phyloP scores from a whole-genome alignment of 2,113 vertebrate species.

The Marcusenius ussheri region DNA sequence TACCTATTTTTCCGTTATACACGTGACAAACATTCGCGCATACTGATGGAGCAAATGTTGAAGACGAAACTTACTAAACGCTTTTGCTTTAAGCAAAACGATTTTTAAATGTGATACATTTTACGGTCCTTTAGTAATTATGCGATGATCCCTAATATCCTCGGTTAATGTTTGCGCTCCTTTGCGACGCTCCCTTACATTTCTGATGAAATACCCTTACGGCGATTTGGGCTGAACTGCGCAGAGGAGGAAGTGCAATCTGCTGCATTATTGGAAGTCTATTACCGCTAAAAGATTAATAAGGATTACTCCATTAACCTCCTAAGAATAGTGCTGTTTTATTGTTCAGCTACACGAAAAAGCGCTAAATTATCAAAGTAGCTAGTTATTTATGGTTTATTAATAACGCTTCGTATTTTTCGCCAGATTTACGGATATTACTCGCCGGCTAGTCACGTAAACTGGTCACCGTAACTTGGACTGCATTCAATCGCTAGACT shows the following conservation, averaged over 20 bases:
- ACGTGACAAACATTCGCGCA: neutral
- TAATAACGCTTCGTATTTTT: neutral
- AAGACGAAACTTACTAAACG: neutral
- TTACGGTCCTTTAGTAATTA: conserved; percentile 18
- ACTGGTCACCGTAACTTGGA: neutral
- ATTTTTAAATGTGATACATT: neutral
- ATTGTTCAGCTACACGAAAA: neutral
- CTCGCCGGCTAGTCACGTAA: neutral
- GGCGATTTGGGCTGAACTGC: neutral
- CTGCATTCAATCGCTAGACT: neutral
- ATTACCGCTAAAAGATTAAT: neutral
- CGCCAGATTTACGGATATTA: neutral
- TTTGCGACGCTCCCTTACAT: conserved; percentile 42
- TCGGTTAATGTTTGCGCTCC: neutral
- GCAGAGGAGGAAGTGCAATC: neutral
- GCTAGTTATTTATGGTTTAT: neutral
- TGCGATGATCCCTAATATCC: conserved; percentile 34
- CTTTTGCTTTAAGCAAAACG: neutral
- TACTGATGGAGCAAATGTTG: neutral
- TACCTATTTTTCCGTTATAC: neutral
- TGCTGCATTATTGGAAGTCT: neutral
- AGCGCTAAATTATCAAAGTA: neutral
- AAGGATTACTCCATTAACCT: neutral
- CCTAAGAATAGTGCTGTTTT: neutral
- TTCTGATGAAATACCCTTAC: conserved; percentile 61